A percentile compares a stretch with the other conserved stretches of the same genome.
Evolutionary conservation across 2,888 invertebrate genomes (phyloP).

Genomic region (Thelaira solivaga): DNA sequence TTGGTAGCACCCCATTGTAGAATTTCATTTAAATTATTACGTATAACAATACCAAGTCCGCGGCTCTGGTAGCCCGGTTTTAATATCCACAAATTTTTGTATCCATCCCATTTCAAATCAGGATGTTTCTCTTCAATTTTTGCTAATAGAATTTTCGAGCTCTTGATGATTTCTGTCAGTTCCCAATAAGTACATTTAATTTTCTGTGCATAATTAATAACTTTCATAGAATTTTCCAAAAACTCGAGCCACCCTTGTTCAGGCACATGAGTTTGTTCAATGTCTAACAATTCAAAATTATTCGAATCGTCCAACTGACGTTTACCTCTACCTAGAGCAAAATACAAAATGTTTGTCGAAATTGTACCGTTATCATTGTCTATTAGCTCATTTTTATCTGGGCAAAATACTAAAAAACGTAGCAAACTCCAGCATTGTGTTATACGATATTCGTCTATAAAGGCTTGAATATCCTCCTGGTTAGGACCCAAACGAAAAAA

Average conservation of each 20-base stretch:
- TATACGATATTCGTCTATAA: conserved; percentile 82
- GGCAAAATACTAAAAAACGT: conserved; percentile 77
- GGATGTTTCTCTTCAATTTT: conserved; percentile 81
- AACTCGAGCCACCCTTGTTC: conserved; percentile 66
- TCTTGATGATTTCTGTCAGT: conserved; percentile 68
- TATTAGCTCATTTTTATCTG: conserved; percentile 69
- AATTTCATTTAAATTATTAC: conserved; percentile 85
- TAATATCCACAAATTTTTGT: conserved; percentile 91
- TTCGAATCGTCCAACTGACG: conserved; percentile 67
- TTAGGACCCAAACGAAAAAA: conserved; percentile 76
- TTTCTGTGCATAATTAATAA: conserved; percentile 72
- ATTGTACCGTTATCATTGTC: conserved; percentile 79
- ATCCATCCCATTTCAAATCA: conserved; percentile 85
- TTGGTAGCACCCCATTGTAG: conserved; percentile 80
- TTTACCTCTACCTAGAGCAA: conserved; percentile 67
- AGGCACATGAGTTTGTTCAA: conserved; percentile 19
- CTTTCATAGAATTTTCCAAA: conserved; percentile 66
- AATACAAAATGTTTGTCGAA: conserved; percentile 63
- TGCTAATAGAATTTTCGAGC: conserved; percentile 80
- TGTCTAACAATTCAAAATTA: conserved; percentile 40
- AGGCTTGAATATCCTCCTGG: conserved; percentile 71
- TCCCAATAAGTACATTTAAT: conserved; percentile 66
- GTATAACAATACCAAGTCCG: conserved; percentile 89
- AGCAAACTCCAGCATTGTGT: conserved; percentile 88
- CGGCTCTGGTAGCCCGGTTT: conserved; percentile 90